Evolutionary conservation across 2,888 invertebrate genomes (phyloP).

Genomic region (Electrophaes corylata): DNA sequence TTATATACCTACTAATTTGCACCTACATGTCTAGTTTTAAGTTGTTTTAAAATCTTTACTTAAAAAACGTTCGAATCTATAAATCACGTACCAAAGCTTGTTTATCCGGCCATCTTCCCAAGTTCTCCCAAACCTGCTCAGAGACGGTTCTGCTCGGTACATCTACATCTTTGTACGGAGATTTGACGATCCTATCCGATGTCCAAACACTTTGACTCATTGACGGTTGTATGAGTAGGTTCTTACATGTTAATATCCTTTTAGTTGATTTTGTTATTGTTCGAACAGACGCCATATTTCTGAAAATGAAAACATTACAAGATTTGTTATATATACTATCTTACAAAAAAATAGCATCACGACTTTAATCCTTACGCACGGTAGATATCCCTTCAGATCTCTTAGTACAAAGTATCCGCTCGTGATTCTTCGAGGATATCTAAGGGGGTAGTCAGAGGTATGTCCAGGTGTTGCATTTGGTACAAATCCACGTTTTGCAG

Average conservation of each 20-base stretch:
- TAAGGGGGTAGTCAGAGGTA: too few relatives aligned
- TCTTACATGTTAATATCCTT: conserved; percentile 41
- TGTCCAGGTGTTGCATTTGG: too few relatives aligned
- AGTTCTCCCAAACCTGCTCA: conserved; percentile 85
- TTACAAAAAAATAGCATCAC: too few relatives aligned
- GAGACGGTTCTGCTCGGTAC: conserved; percentile 81
- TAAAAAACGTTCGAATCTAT: too few relatives aligned
- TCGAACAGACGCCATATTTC: conserved; percentile 48
- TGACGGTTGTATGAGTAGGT: conserved; percentile 20
- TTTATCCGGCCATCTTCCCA: conserved; percentile 86
- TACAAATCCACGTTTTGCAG: too few relatives aligned
- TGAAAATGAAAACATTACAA: conserved; percentile 28
- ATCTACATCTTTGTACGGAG: conserved; percentile 73
- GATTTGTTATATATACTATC: background rate
- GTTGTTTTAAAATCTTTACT: too few relatives aligned
- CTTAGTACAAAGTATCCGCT: too few relatives aligned
- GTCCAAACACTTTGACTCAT: conserved; percentile 56
- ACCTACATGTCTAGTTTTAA: too few relatives aligned
- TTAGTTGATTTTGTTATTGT: conserved; percentile 43
- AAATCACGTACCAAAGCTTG: conserved; percentile 85
- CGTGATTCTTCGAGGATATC: too few relatives aligned
- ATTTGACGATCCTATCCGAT: conserved; percentile 67
- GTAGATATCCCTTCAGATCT: too few relatives aligned
- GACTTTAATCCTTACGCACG: too few relatives aligned
- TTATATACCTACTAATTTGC: too few relatives aligned